Evolutionary conservation across 2,113 vertebrate genomes (phyloP).

Genomic region (Hystrix brachyura): DNA sequence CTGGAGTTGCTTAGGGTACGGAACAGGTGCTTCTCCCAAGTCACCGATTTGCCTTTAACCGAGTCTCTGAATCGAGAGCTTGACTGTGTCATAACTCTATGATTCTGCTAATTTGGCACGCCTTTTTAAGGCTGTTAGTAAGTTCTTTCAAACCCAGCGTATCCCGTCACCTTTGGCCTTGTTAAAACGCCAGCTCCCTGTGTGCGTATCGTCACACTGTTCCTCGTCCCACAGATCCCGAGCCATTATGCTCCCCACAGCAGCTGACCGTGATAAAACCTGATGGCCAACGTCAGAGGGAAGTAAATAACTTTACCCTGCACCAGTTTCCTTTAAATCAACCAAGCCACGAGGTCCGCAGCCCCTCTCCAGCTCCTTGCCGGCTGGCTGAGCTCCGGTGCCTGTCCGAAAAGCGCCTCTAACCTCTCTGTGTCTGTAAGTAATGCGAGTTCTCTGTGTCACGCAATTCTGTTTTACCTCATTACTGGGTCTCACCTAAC

Average conservation of each 20-base stretch:
- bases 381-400: accelerated
- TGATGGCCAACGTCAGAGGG: background rate
- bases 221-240: background rate
- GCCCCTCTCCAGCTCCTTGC: no score
- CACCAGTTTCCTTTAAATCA: background rate
- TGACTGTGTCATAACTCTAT: background rate
- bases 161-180: background rate
- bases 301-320: background rate
- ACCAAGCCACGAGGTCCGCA: background rate
- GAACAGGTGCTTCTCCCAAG: background rate
- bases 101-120: background rate
- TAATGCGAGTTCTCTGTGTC: background rate
- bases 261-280: background rate
- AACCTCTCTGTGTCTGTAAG: background rate
- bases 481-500: background rate
- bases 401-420: accelerated
- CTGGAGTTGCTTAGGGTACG: background rate
- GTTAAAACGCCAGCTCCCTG: background rate
- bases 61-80: background rate
- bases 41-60: background rate
- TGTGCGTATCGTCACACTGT: background rate
- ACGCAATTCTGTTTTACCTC: background rate
- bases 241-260: background rate
- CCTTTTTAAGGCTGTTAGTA: background rate
- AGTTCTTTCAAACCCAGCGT: background rate